Evolutionary conservation across 2,888 invertebrate species (phyloP), one percentile per base, ranked within the genome.

Genomic region (Bellardia bayeri): DNA sequence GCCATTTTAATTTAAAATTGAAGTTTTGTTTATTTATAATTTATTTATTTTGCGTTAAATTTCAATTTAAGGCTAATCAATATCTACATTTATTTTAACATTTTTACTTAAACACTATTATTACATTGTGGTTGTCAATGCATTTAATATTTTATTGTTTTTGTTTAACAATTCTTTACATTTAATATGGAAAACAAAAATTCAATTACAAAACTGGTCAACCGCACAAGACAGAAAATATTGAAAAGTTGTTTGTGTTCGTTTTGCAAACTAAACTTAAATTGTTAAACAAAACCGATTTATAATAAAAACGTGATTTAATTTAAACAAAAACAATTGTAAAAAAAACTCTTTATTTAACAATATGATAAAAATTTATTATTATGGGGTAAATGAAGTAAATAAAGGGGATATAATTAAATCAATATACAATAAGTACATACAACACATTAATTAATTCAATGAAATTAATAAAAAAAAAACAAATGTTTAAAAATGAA

Each of bases 121-220:
- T 11, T 51, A 30, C 33, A 51, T 51, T 69, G 33, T 69, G 51
- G 33, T 69, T 69, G 11, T 4, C 14, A 13, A 7, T 30, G 45
- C 49, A 68, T 30, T 13, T 7, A 13, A 3, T 30, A 64, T 64
- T 42, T 54, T 58, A 54, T 13, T 11, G 6, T 61, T 8, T 42
- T 33, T 42, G 5, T 16, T 23, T 42, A 16, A n/a, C 2, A 23
- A 5, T 45, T 66, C 5, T 9, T 61, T 61, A 14, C 3, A 13
- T 61, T 61, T 61, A 4, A 3, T 33, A 7, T 14, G 2, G 14
- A 33, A 56, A 56, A 23, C 23, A 56, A 56, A 56, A 16, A 23
- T 66, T 42, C 66, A 66, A 45, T 66, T 66, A 66, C 23, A 23
- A 66, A 66, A 13, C 16, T 66, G 42, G 66, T 66, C 42, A 66